phyloP scores from a whole-genome alignment of 2,113 vertebrate genomes.

The Chionomys nivalis region DNA sequence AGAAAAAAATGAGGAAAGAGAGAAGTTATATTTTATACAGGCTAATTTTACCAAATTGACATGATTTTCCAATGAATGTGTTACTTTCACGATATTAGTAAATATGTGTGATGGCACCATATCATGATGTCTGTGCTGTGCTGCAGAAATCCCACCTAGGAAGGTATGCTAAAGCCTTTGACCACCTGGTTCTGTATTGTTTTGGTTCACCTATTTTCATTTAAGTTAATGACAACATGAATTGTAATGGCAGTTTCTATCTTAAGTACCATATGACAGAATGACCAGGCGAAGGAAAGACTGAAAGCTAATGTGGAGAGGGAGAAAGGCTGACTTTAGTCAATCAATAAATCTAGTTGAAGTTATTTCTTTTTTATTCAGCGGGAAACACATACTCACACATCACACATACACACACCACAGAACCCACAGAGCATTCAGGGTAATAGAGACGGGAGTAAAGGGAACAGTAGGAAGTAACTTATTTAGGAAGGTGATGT shows the following conservation, averaged over 20 bases:
- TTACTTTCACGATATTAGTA: background rate
- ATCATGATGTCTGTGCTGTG: too few relatives aligned
- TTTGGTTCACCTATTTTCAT: background rate
- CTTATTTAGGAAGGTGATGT: background rate
- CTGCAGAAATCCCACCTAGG: background rate
- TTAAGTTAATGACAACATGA: background rate
- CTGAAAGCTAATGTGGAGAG: background rate
- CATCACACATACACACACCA: background rate
- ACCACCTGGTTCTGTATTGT: background rate
- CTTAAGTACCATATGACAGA: background rate
- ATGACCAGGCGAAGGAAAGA: background rate
- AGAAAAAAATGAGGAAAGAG: background rate
- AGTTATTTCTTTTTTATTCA: background rate
- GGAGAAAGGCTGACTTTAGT: background rate
- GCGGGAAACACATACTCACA: background rate
- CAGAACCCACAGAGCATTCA: too few relatives aligned
- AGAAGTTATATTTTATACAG: background rate
- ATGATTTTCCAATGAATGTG: background rate
- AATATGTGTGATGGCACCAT: background rate
- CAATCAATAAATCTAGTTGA: background rate
- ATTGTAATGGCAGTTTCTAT: background rate
- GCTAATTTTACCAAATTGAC: background rate
- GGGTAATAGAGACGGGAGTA: background rate
- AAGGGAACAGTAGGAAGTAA: background rate
- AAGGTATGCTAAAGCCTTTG: background rate